A percentile compares a stretch with the other conserved stretches of the same genome.
Conservation (phyloP, 2,888 invertebrate species). For the Drosophila sordidapex region DNA sequence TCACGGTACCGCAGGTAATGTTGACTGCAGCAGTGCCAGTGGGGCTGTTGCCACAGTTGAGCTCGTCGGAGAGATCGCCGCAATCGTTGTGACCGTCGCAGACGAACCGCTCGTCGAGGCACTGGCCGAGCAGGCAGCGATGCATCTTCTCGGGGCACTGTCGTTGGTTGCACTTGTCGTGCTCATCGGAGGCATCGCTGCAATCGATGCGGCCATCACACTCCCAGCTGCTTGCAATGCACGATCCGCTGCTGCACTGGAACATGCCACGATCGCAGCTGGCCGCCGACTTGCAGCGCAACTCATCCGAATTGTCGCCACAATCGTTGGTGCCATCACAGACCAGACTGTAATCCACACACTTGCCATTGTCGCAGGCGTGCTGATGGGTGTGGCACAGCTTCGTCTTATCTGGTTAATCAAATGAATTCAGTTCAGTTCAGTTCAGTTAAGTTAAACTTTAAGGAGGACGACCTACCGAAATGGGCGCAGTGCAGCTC, state of each 20-base stretch:
- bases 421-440: background rate
- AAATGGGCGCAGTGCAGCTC: slow-evolving; percentile 86
- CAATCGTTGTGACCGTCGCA: slow-evolving; percentile 88
- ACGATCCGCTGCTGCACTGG: slow-evolving; percentile 89
- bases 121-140: slow-evolving; percentile 86
- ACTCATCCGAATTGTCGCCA: slow-evolving; percentile 87
- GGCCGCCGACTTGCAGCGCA: slow-evolving; percentile 79
- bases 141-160: slow-evolving; percentile 80
- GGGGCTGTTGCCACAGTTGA: slow-evolving; percentile 80
- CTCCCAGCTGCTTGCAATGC: slow-evolving; percentile 88
- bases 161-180: slow-evolving; percentile 85
- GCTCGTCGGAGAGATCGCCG: slow-evolving; percentile 87
- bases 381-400: slow-evolving; percentile 85
- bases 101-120: slow-evolving; percentile 86
- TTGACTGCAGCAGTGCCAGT: slow-evolving; percentile 12
- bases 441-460: background rate
- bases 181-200: slow-evolving; percentile 90
- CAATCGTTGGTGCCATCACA: slow-evolving; percentile 87
- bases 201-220: slow-evolving; percentile 93
- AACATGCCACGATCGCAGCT: slow-evolving; percentile 86
- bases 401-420: slow-evolving; percentile 63
- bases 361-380: slow-evolving; percentile 86
- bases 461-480: slow-evolving; percentile 66
- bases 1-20: slow-evolving; percentile 85
- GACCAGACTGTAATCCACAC: slow-evolving; percentile 85